Base-by-base conservation (phyloP, 2,888 invertebrate genomes). In the Syrista parreyssii region DNA sequence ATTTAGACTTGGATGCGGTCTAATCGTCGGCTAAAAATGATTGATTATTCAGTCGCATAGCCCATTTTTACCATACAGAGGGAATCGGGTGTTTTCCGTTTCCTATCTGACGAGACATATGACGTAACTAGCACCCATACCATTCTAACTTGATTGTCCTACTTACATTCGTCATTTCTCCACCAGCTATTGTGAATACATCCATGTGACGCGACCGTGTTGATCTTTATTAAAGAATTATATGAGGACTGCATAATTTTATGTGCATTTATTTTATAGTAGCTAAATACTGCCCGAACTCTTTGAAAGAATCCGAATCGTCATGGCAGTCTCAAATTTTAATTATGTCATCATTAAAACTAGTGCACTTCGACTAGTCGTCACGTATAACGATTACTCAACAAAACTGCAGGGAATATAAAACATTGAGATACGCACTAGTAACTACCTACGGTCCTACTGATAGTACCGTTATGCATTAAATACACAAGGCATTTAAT, bases 1-100 rank as follows among this genome's bases (percentile, higher is more conserved):
- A 89, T 98, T 98, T 92, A 95, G 97, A 92, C 95, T 99, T 87
- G 99, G 99, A 84, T 96, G 98, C 89, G 99, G 98, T 80, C 94
- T 99, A 86, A 96, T 98, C 90, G 96, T 99, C 88, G 98, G 98
- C 90, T 97, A 96, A 93, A 73, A 81, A 30, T 75, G 72, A 81
- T 73, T 76, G 75, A 73, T 79, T 78, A 68, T 36, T 73, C 55
- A 75, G 33, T 34, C 68, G 75, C 74, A 71, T 55, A 76, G 77
- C 76, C 55, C 34, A 76, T 68, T 79, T 79, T 76, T 74, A 74
- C 31, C 74, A 68, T 68, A 35, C 72, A 77, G 68, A 74, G 35
- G 76, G 76, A 79, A 77, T 79, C 73, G 12, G 75, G 80, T 40
- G 74, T 73, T 74, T 68, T 75, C 69, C 68, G 75, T 79, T 79